These are phyloP conservation scores for Antitype chi DNA, from an alignment of 2,888 invertebrate species.

Conservation along the genomic window DNA sequence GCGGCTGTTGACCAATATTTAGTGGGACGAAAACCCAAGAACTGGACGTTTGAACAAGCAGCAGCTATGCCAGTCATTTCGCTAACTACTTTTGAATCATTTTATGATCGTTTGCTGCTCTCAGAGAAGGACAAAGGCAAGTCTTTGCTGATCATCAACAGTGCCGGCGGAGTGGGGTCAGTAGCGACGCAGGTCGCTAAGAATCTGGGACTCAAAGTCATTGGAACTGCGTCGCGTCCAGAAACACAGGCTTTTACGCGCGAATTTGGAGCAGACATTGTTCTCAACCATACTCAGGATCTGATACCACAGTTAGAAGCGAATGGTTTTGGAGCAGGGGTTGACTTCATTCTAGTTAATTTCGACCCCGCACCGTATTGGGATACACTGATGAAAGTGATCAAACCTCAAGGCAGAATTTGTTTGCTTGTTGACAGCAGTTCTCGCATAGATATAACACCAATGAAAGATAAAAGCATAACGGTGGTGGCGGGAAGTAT, in stretches of 20 bases:
- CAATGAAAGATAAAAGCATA: slow-evolving; percentile 84
- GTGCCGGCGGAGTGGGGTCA: slow-evolving; percentile 86
- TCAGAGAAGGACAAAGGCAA: slow-evolving; percentile 83
- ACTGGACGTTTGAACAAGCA: slow-evolving; percentile 83
- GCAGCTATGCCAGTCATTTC: slow-evolving; percentile 85
- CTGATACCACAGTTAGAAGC: slow-evolving; percentile 79
- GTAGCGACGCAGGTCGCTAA: slow-evolving; percentile 83
- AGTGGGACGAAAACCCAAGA: slow-evolving; percentile 82
- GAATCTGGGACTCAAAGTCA: slow-evolving; percentile 81
- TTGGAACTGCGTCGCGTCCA: slow-evolving; percentile 84
- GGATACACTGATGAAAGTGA: slow-evolving; percentile 80
- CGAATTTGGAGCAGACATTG: slow-evolving; percentile 79
- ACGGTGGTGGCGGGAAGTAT: slow-evolving; percentile 84
- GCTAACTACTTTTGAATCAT: slow-evolving; percentile 82
- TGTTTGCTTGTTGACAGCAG: slow-evolving; percentile 84
- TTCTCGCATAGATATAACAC: slow-evolving; percentile 78
- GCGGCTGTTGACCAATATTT: slow-evolving; percentile 80
- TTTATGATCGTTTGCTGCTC: slow-evolving; percentile 81
- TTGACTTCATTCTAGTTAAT: slow-evolving; percentile 84
- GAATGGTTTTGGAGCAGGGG: slow-evolving; percentile 78
- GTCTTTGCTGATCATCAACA: slow-evolving; percentile 83
- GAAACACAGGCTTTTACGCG: slow-evolving; percentile 79
- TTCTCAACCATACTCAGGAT: slow-evolving; percentile 82
- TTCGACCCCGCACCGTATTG: slow-evolving; percentile 86
- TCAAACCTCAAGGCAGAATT: slow-evolving; percentile 85